These are phyloP conservation scores for Scalopus aquaticus DNA, from an alignment of 2,113 vertebrate species.

Conservation along the genomic window DNA sequence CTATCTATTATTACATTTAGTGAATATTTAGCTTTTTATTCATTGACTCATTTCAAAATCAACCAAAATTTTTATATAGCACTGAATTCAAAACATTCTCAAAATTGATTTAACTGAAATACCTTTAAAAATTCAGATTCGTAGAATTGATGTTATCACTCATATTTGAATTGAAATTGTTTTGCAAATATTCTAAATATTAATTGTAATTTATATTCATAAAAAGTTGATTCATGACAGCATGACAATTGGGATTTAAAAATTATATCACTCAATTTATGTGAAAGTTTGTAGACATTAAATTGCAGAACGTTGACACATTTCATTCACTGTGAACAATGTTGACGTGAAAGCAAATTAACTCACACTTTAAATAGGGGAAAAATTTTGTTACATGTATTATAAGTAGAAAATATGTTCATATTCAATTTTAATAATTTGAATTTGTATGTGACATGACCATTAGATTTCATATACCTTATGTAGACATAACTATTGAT, in stretches of 20 bases:
- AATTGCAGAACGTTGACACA: neutral
- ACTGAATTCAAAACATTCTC: neutral
- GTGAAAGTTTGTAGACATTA: slow-evolving; percentile 62
- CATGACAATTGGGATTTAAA: slow-evolving; percentile 33
- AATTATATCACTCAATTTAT: slow-evolving; percentile 37
- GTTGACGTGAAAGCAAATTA: slow-evolving; percentile 51
- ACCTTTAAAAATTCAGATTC: slow-evolving; percentile 38
- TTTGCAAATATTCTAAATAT: slow-evolving; percentile 52
- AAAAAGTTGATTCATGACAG: slow-evolving; percentile 45
- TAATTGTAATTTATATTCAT: slow-evolving; percentile 66
- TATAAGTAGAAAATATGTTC: neutral
- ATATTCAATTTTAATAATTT: neutral
- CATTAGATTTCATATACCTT: neutral
- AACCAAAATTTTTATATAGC: neutral
- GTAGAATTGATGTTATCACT: neutral
- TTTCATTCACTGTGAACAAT: slow-evolving; percentile 24
- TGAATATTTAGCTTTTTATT: slow-evolving; percentile 52
- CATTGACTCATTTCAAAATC: slow-evolving; percentile 41
- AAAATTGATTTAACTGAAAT: neutral
- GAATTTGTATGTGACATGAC: neutral
- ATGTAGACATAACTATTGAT: neutral
- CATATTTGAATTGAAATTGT: slow-evolving; percentile 71
- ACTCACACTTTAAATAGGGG: neutral
- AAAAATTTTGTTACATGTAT: neutral
- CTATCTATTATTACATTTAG: neutral